Evolutionary conservation across 1,140 invertebrate species (phyloP), one percentile per base, ranked within the genome.

Genomic region (Plectrocnemia conspersa): DNA sequence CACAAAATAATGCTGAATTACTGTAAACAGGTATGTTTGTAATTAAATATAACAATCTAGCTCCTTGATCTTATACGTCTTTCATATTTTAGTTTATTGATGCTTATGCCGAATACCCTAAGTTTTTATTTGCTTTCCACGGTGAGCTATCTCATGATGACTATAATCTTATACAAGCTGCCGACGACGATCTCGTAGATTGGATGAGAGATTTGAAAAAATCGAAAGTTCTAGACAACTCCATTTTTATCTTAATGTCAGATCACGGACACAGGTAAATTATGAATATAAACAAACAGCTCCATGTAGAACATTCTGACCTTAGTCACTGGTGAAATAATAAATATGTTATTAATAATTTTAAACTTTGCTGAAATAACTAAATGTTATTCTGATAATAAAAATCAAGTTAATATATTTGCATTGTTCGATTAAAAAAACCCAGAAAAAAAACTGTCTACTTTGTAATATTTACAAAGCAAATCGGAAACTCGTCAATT

Each of bases 61-160:
- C 36, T 33, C 15, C 7, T 50, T 42, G 9, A 21, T 41, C 7
- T 52, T 10, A 32, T 21, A 46, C 22, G 19, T 44, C 25, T 22
- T 6, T 18, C 42, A 27, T 55, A 63, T 71, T 71, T 40, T 64
- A 75, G 79, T 81, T 68, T 82, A 86, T 77, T 68, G 79, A 67
- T 59, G 63, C 77, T 25, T 72, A 72, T 9, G 71, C 71, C 10
- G 70, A 83, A 1, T 77, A 80, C 50, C 87, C 85, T 2, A 86
- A 86, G 63, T 97, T 94, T 68, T 70, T 82, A 1, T 93, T 97
- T 68, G 85, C 84, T 22, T 93, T 90, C 77, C 89, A 94, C 65
- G 84, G 83, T 0, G 91, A 93, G 66, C 76, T 96, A n/a, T 93
- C 89, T 2, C 88, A 96, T 64, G 85, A 93, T 66, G 82, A 90